Base-by-base conservation (phyloP, 2,113 vertebrate genomes). In the Nycticebus coucang region DNA sequence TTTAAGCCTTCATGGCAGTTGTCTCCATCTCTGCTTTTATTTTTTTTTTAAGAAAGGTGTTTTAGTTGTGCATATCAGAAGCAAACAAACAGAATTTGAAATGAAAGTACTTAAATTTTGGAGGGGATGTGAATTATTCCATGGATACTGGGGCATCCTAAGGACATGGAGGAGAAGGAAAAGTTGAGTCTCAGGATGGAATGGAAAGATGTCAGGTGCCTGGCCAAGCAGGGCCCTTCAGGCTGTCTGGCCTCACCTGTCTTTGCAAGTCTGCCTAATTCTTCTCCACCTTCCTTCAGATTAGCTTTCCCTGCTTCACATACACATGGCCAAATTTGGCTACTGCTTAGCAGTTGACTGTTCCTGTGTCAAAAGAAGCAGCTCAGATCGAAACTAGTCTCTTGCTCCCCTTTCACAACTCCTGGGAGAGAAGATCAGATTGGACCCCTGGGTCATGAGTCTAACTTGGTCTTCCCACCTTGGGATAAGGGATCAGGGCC, bases 81-180 rank as follows among this genome's bases (percentile, higher is more conserved):
- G 45, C 7, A 92, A 95, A 30, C 50, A 88, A 93, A 68, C 30
- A 93, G 62, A 64, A 80, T 94, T 86, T 68, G 59, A 94, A 94
- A 64, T 4, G 33, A 74, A 92, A 35, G 0, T 82, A 22, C 5
- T 78, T 12, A 66, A 18, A 2, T 21, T 82, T 57, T 4, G n/a
- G 28, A 33, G 55, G 19, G 9, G 9, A 6, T 72, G 15, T 2
- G 5, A 7, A 28, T 57, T 57, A 62, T 94, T 90, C 28, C 13
- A 85, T 94, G 62, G 12, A 68, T n/a, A 26, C 0, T 2, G 22
- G 37, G 21, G 28, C 14, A 15, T 85, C 81, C 78, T 81, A 85
- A 81, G 55, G 45, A 64, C 24, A 11, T 4, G 14, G 75, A 62
- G 26, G 15, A 82, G 22, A 66, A 71, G 28, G 21, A 85, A 19